Percentiles rank a stretch among this genome's conserved stretches.
Conservation (phyloP, 2,797 vertebrate species). For the Hippocampus kuda region DNA sequence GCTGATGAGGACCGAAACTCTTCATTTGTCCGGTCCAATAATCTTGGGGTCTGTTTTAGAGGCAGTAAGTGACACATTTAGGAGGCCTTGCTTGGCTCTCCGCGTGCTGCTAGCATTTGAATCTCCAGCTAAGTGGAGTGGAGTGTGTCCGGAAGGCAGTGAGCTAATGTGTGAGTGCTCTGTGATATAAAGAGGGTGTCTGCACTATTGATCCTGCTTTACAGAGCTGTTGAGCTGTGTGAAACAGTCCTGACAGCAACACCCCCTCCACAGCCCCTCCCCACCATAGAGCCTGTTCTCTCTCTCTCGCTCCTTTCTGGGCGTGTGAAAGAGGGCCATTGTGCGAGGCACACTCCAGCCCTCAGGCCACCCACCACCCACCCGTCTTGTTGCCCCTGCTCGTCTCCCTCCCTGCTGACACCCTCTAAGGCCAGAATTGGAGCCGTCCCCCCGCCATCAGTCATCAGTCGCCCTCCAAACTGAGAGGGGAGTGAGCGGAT, state of each 20-base stretch:
- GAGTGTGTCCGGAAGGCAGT: constrained; percentile 55
- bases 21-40: constrained; percentile 18
- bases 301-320: constrained; percentile 42
- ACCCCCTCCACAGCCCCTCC: constrained; percentile 42
- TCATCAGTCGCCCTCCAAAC: constrained; percentile 73
- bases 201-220: constrained; percentile 62
- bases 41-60: constrained; percentile 27
- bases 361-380: constrained; percentile 71
- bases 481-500: constrained; percentile 78
- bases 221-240: constrained; percentile 57
- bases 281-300: constrained; percentile 38
- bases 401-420: constrained; percentile 34
- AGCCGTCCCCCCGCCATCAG: constrained; percentile 64
- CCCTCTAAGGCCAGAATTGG: constrained; percentile 70
- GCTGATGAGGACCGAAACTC: constrained; percentile 27
- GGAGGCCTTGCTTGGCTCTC: constrained; percentile 16
- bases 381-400: constrained; percentile 45
- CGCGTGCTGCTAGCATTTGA: constrained; percentile 26
- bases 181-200: constrained; percentile 39
- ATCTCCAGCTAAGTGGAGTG: constrained; percentile 49
- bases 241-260: constrained; percentile 50
- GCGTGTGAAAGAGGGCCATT: constrained; percentile 77
- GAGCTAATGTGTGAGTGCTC: constrained; percentile 53
- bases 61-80: constrained; percentile 31
- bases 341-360: constrained; percentile 81